Percentiles rank a stretch among this genome's conserved stretches.
phyloP scores from a whole-genome alignment of 1,140 invertebrate species.

The Paralvinella palmiformis region DNA sequence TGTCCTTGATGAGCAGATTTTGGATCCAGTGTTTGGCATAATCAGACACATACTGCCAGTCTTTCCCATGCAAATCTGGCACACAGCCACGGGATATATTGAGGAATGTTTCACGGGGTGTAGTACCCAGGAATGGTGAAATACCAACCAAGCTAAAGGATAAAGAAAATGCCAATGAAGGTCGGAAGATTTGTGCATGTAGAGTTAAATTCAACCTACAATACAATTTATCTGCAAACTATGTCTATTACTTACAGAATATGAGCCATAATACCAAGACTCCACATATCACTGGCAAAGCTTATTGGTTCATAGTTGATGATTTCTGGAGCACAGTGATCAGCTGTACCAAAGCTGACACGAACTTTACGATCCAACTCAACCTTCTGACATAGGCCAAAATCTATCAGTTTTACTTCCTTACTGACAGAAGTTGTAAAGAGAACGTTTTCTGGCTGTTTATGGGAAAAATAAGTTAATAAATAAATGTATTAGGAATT shows the following conservation, averaged over 20 bases:
- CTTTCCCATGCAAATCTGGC: slow-evolving; percentile 96
- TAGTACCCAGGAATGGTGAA: slow-evolving; percentile 96
- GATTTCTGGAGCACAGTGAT: slow-evolving; percentile 98
- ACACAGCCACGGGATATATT: slow-evolving; percentile 93
- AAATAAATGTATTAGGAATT: too few species aligned
- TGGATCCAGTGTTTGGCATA: slow-evolving; percentile 97
- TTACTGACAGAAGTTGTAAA: slow-evolving; percentile 91
- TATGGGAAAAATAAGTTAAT: too few species aligned
- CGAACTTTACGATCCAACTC: slow-evolving; percentile 98
- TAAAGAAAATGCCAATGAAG: neutral
- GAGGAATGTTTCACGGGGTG: slow-evolving; percentile 93
- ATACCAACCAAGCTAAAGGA: slow-evolving; percentile 78
- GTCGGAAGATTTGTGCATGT: neutral
- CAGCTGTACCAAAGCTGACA: slow-evolving; percentile 90
- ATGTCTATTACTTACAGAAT: slow-evolving; percentile 72
- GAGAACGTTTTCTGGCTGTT: slow-evolving; percentile 97
- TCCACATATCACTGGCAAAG: slow-evolving; percentile 99
- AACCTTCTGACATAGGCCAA: slow-evolving; percentile 91
- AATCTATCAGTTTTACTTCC: slow-evolving; percentile 96
- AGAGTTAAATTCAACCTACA: neutral
- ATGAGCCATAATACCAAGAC: slow-evolving; percentile 91
- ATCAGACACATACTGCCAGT: slow-evolving; percentile 80
- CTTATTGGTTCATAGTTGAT: slow-evolving; percentile 96
- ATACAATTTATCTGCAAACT: neutral
- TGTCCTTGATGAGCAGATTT: slow-evolving; percentile 83